phyloP scores from a whole-genome alignment of 2,888 invertebrate genomes.

The Parascotia fuliginaria region DNA sequence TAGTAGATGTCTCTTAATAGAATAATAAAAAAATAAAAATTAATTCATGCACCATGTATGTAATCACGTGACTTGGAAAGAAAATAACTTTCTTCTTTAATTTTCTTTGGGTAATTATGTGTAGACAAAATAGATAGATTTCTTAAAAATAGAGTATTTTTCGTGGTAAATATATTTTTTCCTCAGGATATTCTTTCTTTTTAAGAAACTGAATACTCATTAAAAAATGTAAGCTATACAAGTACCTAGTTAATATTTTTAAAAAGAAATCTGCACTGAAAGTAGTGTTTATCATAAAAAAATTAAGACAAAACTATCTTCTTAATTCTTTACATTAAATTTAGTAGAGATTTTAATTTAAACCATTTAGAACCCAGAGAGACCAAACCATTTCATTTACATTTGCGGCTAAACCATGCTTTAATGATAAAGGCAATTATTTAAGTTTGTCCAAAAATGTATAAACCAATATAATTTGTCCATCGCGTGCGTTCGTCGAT shows the following conservation, averaged over 20 bases:
- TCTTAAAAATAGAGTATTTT: no score
- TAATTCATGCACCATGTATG: no score
- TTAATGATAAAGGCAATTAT: conserved; percentile 36
- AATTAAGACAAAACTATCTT: conserved; percentile 24
- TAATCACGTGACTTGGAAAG: no score
- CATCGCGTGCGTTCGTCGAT: conserved; percentile 9
- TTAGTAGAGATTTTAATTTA: conserved; percentile 39
- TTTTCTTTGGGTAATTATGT: no score
- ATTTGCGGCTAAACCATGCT: conserved; percentile 44
- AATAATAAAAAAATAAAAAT: no score
- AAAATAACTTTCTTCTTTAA: no score
- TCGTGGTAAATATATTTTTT: no score
- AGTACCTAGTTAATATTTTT: conserved; percentile 8
- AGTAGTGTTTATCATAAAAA: conserved; percentile 14
- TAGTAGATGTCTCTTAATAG: no score
- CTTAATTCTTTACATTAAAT: conserved; percentile 29
- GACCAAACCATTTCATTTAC: conserved; percentile 49
- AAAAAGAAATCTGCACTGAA: conserved; percentile 14
- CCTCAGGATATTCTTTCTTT: background rate
- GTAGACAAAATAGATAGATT: no score
- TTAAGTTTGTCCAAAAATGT: conserved; percentile 22
- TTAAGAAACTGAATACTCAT: conserved; percentile 4
- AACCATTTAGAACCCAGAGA: conserved; percentile 37
- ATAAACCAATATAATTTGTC: background rate
- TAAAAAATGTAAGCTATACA: conserved; percentile 5